Evolutionary conservation across 2,888 invertebrate species (phyloP), one percentile per base, ranked within the genome.

Genomic region (Byasa hedistus): DNA sequence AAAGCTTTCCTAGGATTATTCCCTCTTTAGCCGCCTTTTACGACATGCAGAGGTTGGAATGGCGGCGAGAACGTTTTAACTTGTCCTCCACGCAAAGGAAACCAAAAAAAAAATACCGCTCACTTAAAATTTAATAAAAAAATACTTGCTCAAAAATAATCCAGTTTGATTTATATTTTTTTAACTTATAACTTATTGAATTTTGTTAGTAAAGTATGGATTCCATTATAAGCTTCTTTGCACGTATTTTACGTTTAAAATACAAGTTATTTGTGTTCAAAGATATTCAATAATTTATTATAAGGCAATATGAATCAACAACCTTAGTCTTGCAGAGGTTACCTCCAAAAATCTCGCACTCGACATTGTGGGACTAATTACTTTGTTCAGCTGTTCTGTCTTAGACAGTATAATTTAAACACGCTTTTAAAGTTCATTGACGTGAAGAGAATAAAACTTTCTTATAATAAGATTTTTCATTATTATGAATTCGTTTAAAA

Each of bases 291-390:
- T 10, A 56, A 32, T 56, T 48, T 36, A 56, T 57, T 57, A 24
- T 39, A 39, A 54, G 52, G 32, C 39, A 32, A 27, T 27, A 54
- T 21, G 22, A 22, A 58, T 44, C 36, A 55, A 60, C 55, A 60
- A 65, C 60, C 65, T 60, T 60, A 19, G n/a, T 52, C 4, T 32
- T 22, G 23, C 7, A 56, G 22, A 60, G 65, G 55, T 60, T 48
- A 65, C 60, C 60, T 60, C 19, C 24, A 55, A 56, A 56, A 48
- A 65, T 56, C 60, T 60, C 60, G 48, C 21, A 55, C 17, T 56
- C 32, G 65, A 60, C 65, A 60, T 65, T 65, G 65, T 7, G 39
- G 36, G 24, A 23, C 58, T 64, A 64, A 64, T 64, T 64, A 64
- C 54, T 64, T 36, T 39, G 64, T 59, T 58, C 54, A 64, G 64